Percentiles rank a stretch among this genome's conserved stretches.
Conservation (phyloP, 2,888 invertebrate genomes). For the Rhamnusium bicolor region DNA sequence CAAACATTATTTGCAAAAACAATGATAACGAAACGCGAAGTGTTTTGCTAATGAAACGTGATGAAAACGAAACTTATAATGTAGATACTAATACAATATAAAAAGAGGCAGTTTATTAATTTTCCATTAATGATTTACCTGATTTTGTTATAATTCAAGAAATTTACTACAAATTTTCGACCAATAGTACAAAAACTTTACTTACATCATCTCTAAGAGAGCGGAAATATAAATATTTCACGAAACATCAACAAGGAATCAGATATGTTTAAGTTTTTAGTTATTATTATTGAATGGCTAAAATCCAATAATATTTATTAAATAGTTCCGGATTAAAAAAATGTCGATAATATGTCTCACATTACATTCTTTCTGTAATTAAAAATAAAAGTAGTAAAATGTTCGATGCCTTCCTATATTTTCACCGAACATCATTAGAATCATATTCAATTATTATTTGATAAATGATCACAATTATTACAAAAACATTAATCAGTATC, state of each 20-base stretch:
- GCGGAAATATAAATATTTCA: background rate
- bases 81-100: too few species aligned
- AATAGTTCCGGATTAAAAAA: background rate
- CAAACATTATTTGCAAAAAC: too few species aligned
- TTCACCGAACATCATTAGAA: constrained; percentile 20
- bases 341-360: background rate
- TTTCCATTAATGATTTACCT: too few species aligned
- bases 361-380: background rate
- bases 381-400: constrained; percentile 4
- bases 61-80: too few species aligned
- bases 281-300: background rate
- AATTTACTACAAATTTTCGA: too few species aligned
- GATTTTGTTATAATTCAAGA: too few species aligned
- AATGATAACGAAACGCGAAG: too few species aligned
- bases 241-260: background rate
- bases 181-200: too few species aligned
- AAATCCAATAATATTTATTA: background rate
- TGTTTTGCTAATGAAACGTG: too few species aligned
- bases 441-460: constrained; percentile 35
- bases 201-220: background rate
- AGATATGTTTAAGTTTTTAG: background rate
- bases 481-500: constrained; percentile 58
- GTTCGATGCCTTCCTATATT: background rate
- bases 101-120: too few species aligned
- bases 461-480: constrained; percentile 56